Base-by-base conservation (phyloP, 23 tunicate genomes). In the Halocynthia aurantium region DNA sequence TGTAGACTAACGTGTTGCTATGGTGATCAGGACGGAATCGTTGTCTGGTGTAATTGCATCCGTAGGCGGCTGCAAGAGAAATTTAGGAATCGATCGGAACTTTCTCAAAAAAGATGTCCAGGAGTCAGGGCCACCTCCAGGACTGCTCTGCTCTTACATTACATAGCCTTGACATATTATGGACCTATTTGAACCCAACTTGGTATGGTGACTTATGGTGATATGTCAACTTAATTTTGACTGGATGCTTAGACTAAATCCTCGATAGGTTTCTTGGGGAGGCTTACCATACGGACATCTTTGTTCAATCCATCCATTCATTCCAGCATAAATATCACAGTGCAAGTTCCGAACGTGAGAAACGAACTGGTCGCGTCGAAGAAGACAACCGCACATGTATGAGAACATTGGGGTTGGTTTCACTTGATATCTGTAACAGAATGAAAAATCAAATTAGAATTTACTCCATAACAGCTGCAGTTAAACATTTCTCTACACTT, bases 291-390 rank as follows among this genome's bases (percentile, higher is more conserved):
- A 90, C 0, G 96, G 96, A 73, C 96, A 90, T 63, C 63, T 68
- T 70, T 90, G 77, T 69, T 90, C 96, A 21, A 90, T 52, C 96
- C 96, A 90, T 58, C 86, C 86, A 81, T 90, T 72, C 62, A 90
- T 81, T 49, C 69, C 78, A 76, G 84, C 65, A 55, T 68, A 76
- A 53, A 90, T 70, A 11, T 90, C 96, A 80, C 89, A 84, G 73
- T 90, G 96, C 52, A 70, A 70, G 55, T 84, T 90, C 54, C 81
- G 83, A 69, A 75, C 72, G 54, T 90, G 96, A 11, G 83, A 52
- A 10, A 69, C 58, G 57, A 70, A 90, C 73, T 90, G 84, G 81
- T 90, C 96, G 0, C 96, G 77, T 8, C 96, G 82, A 10, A 90
- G 62, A 60, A 90, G 18, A 49, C 76, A 68, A 71, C 90, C 90